Percentiles rank a stretch among this genome's conserved stretches.
These are phyloP conservation scores for Musca vetustissima DNA, from an alignment of 1,140 invertebrate genomes.

Conservation along the genomic window DNA sequence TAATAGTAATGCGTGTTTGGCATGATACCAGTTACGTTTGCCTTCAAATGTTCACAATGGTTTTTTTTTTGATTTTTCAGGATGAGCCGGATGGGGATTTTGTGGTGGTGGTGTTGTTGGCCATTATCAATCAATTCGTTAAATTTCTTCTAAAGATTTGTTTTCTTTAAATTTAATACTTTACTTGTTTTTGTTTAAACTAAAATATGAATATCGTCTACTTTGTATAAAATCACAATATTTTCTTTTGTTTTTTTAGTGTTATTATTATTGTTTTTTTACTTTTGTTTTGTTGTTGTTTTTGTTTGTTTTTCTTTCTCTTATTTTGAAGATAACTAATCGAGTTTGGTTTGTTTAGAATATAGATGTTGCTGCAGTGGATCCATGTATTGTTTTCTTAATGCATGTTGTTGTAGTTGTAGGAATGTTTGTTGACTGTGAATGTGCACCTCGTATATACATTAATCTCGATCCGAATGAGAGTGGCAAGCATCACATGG, in stretches of 20 bases:
- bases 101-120: background rate
- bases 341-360: too few species aligned
- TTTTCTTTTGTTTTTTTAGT: constrained; percentile 2
- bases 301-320: background rate
- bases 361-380: too few species aligned
- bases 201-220: constrained; percentile 16
- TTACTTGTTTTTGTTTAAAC: constrained; percentile 1
- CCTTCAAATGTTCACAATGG: background rate
- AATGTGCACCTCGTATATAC: too few species aligned
- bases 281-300: background rate
- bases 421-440: too few species aligned
- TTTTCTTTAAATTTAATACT: constrained; percentile 4
- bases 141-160: constrained; percentile 21
- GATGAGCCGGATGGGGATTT: background rate
- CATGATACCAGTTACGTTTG: background rate
- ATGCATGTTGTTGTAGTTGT: too few species aligned
- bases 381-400: too few species aligned
- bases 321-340: background rate
- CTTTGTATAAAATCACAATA: constrained; percentile 24
- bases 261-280: background rate
- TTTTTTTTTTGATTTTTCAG: background rate
- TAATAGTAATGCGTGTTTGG: background rate
- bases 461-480: too few species aligned
- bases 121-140: constrained; percentile 13
- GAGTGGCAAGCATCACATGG: too few species aligned